Evolutionary conservation across 1,140 invertebrate genomes (phyloP).

Genomic region (Temnothorax curvispinosus): DNA sequence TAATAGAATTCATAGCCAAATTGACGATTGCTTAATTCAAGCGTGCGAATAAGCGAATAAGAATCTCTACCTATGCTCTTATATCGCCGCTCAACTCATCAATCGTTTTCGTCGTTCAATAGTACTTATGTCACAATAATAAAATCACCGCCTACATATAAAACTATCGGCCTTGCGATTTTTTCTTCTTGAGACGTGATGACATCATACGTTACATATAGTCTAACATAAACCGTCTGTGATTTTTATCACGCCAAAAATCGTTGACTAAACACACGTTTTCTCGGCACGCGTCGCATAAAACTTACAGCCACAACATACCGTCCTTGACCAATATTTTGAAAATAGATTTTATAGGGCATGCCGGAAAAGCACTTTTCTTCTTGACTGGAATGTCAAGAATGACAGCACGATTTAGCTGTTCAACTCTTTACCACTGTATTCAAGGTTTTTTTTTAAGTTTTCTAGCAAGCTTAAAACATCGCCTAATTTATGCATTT

Average conservation of each 20-base stretch:
- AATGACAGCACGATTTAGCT: background rate
- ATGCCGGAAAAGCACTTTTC: background rate
- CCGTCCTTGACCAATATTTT: slow-evolving; percentile 31
- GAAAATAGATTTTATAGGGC: slow-evolving; percentile 10
- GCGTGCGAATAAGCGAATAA: background rate
- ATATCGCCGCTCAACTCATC: background rate
- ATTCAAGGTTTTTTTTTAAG: background rate
- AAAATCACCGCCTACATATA: slow-evolving; percentile 2
- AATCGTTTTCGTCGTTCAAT: slow-evolving; percentile 3
- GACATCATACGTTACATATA: slow-evolving; percentile 13
- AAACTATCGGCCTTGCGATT: background rate
- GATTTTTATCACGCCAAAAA: background rate
- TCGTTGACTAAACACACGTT: background rate
- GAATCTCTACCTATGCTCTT: background rate
- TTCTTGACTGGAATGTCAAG: background rate
- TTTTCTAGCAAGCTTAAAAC: background rate
- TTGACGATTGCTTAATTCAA: background rate
- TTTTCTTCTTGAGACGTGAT: background rate
- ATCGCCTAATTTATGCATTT: background rate
- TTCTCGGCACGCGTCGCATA: background rate
- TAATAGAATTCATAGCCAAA: background rate
- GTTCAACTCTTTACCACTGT: background rate
- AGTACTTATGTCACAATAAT: background rate
- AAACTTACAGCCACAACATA: background rate
- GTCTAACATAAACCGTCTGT: background rate